Conservation (phyloP, 1,140 invertebrate genomes). For the Cydia fagiglandana region DNA sequence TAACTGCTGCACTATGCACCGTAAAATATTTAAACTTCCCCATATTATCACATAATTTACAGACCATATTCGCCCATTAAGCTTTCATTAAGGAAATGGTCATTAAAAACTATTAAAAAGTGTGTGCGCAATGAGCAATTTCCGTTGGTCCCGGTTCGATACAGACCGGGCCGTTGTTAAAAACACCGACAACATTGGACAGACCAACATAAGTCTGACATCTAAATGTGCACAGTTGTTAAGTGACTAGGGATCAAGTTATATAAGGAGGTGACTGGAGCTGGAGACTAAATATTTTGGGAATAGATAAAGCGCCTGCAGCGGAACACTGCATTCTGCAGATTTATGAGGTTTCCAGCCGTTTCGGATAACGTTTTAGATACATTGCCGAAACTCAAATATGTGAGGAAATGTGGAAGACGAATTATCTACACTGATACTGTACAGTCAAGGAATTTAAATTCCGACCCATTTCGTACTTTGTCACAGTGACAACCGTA, state of each 20-base stretch:
- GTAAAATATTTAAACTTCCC: constrained; percentile 10
- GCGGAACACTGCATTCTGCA: background rate
- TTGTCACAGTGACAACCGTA: no score
- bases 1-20: background rate
- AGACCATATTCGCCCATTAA: constrained; percentile 55
- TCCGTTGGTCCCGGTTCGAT: constrained; percentile 45
- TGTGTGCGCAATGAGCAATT: constrained; percentile 63
- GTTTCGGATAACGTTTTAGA: no score
- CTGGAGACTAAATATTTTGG: background rate
- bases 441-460: no score
- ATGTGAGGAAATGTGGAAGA: background rate
- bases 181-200: background rate
- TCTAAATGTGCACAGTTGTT: background rate
- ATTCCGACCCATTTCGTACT: no score
- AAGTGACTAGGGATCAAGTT: background rate
- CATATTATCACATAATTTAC: constrained; percentile 22
- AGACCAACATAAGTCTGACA: background rate
- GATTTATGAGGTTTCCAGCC: background rate
- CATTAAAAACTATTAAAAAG: constrained; percentile 54
- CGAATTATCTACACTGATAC: background rate
- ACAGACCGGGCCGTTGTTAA: background rate
- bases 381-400: background rate
- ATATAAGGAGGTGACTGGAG: background rate
- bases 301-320: background rate
- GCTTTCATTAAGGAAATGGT: constrained; percentile 63